phyloP scores from a whole-genome alignment of 1,140 invertebrate genomes.

The Bombus terrestris region DNA sequence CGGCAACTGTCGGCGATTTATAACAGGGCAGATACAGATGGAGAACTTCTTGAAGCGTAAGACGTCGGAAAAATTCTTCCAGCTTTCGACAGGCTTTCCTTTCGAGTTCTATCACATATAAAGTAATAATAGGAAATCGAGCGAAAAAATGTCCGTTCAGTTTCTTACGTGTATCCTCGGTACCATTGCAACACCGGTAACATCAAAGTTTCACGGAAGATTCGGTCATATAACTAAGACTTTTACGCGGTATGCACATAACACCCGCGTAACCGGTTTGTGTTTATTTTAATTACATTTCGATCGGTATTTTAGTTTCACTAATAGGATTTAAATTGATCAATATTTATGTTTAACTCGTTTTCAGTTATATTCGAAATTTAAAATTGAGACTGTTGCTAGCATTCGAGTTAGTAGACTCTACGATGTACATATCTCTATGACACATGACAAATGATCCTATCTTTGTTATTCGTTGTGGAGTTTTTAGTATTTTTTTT shows the following conservation, averaged over 20 bases:
- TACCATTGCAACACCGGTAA: slow-evolving; percentile 24
- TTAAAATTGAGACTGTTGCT: background rate
- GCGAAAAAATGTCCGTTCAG: slow-evolving; percentile 58
- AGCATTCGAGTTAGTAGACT: background rate
- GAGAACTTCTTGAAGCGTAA: slow-evolving; percentile 57
- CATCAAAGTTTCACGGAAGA: slow-evolving; percentile 9
- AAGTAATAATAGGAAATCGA: slow-evolving; percentile 66
- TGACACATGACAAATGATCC: slow-evolving; percentile 3
- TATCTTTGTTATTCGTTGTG: background rate
- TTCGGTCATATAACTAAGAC: background rate
- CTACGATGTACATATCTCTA: background rate
- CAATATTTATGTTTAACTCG: background rate
- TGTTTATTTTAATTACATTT: too few species aligned
- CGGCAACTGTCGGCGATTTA: slow-evolving; percentile 62
- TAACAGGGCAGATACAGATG: slow-evolving; percentile 65
- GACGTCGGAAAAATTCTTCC: slow-evolving; percentile 63
- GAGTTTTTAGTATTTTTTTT: background rate
- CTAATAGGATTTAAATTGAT: background rate
- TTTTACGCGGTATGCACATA: background rate
- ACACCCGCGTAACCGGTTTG: too few species aligned
- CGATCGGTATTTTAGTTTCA: too few species aligned
- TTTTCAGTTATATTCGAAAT: background rate
- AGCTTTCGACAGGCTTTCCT: slow-evolving; percentile 60
- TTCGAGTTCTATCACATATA: slow-evolving; percentile 51
- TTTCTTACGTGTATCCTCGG: slow-evolving; percentile 46